Base-by-base conservation (phyloP, 2,888 invertebrate species). In the Zygothrica quintamaculata region DNA sequence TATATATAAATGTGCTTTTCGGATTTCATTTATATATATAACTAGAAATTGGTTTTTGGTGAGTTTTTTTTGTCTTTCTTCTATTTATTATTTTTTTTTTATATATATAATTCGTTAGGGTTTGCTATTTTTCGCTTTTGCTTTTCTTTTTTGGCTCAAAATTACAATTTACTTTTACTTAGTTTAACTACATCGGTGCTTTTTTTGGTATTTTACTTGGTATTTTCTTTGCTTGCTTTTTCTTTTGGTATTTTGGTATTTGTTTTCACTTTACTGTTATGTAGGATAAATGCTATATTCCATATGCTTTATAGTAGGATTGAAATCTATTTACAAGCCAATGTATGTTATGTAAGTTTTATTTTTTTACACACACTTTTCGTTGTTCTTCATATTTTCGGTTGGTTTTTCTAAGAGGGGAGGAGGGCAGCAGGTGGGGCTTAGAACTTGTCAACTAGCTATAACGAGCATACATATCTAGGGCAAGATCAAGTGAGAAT, bases 301-400 rank as follows among this genome's bases (percentile, higher is more conserved):
- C 66, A 65, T 84, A 68, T 74, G 78, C 66, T 74, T 81, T 52
- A 65, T 37, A n/a, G n/a, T n/a, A 62, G 57, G 81, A 57, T 64
- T 65, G 52, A 60, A 57, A 56, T 58, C 65, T 82, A 82, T 82
- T 87, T 82, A 82, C 82, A 82, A 71, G 88, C 81, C 84, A 87
- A 85, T 85, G 60, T 62, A 44, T 68, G 50, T 76, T 56, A 67
- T 71, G 68, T 52, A n/a, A n/a, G n/a, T 33, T 8, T 12, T 44
- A 12, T 7, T 1, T 29, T 29, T 29, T 29, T 29, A 56, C 50
- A 48, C 67, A 44, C 65, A 56, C 44, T 36, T 53, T 61, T 77
- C 72, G 72, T 73, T 76, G 72, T 71, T 53, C n/a, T n/a, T n/a
- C n/a, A n/a, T n/a, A n/a, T n/a, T n/a, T n/a, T n/a, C n/a, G n/a